phyloP scores from a whole-genome alignment of 2,113 vertebrate genomes.

The Vimba vimba region DNA sequence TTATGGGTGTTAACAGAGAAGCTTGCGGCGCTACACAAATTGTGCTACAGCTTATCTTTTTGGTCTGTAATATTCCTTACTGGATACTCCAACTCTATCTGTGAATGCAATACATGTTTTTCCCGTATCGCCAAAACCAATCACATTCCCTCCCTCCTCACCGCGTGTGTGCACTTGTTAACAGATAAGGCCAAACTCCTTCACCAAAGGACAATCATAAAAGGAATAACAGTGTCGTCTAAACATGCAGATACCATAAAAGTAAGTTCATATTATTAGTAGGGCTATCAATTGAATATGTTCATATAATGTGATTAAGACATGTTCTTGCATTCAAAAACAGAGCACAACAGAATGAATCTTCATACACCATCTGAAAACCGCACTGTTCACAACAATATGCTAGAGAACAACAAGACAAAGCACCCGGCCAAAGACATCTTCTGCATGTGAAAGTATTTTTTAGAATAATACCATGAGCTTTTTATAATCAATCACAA shows the following conservation, averaged over 20 bases:
- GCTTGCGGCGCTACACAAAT: slow-evolving; percentile 8
- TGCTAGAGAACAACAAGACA: neutral
- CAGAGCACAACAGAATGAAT: neutral
- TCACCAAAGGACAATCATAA: slow-evolving; percentile 27
- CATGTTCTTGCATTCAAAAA: neutral
- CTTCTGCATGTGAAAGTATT: neutral
- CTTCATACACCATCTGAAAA: neutral
- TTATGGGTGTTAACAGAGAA: slow-evolving; percentile 44
- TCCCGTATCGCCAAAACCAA: neutral
- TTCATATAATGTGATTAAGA: neutral
- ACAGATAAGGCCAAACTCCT: slow-evolving; percentile 27
- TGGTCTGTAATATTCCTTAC: slow-evolving; percentile 50
- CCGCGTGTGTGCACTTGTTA: slow-evolving; percentile 4
- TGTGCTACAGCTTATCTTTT: slow-evolving; percentile 38
- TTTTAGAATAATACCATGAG: neutral
- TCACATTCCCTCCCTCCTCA: neutral
- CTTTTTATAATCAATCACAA: neutral
- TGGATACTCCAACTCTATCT: slow-evolving; percentile 46
- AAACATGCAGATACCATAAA: neutral
- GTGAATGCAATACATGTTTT: slow-evolving; percentile 43
- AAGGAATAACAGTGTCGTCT: neutral
- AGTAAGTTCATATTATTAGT: neutral
- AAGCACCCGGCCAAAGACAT: neutral
- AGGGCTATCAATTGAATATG: neutral
- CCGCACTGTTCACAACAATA: neutral